A percentile compares a stretch with the other conserved stretches of the same genome.
phyloP scores from a whole-genome alignment of 2,113 vertebrate genomes.

The Aleadryas rufinucha region DNA sequence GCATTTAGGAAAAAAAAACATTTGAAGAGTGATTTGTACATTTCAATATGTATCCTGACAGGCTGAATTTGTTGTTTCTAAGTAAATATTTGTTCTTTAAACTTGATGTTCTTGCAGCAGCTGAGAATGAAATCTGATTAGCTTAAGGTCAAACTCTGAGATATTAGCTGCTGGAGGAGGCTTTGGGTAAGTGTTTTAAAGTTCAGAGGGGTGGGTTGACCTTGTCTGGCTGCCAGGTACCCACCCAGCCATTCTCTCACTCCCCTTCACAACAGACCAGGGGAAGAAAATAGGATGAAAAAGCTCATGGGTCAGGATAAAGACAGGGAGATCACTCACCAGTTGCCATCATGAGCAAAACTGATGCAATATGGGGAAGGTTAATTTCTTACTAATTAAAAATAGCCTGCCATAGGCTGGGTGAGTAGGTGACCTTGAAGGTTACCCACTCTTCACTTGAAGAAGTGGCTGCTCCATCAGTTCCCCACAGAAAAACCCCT shows the following conservation, averaged over 20 bases:
- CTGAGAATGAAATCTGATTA: neutral
- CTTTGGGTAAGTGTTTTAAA: neutral
- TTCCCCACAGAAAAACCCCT: neutral
- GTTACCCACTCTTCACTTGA: neutral
- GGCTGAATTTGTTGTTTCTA: neutral
- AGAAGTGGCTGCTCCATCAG: neutral
- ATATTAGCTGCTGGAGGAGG: neutral
- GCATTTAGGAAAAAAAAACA: neutral
- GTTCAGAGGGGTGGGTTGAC: neutral
- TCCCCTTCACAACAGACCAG: neutral
- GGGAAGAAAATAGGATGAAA: neutral
- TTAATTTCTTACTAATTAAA: neutral
- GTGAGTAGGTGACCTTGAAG: neutral
- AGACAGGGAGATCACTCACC: neutral
- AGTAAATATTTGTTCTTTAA: neutral
- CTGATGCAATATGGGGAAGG: neutral
- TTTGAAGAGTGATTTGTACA: neutral
- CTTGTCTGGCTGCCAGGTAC: neutral
- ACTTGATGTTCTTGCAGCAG: neutral
- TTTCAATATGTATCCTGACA: neutral
- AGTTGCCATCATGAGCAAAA: neutral
- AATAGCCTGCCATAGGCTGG: neutral
- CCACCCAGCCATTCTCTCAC: fast-evolving
- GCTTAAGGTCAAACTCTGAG: neutral
- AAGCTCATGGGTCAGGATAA: fast-evolving